phyloP scores from a whole-genome alignment of 2,888 invertebrate genomes.

The Andrena minutula region DNA sequence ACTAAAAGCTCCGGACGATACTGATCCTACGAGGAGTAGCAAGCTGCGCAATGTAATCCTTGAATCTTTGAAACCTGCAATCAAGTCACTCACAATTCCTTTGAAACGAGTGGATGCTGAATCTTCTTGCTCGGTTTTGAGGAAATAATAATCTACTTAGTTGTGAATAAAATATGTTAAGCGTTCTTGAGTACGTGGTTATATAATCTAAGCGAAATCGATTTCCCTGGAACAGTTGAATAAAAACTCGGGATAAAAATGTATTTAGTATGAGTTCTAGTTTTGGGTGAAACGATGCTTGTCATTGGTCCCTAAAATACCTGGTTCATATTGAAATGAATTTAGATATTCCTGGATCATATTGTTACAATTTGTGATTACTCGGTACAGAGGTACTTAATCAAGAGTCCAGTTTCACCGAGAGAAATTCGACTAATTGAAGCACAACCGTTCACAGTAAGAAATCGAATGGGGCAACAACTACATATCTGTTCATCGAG shows the following conservation, averaged over 20 bases:
- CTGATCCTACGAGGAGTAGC: too few species aligned
- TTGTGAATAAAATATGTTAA: too few species aligned
- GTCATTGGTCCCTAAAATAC: neutral
- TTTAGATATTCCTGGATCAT: neutral
- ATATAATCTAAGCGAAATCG: too few species aligned
- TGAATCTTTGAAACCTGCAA: too few species aligned
- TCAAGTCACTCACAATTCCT: too few species aligned
- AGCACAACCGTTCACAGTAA: neutral
- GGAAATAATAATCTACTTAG: too few species aligned
- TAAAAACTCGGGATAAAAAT: neutral
- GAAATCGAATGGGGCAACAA: neutral
- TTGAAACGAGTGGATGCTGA: too few species aligned
- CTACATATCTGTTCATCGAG: neutral
- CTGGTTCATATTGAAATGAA: neutral
- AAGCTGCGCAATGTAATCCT: too few species aligned
- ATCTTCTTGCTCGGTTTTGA: too few species aligned
- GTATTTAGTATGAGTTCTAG: neutral
- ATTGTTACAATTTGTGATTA: neutral
- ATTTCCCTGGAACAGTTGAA: too few species aligned
- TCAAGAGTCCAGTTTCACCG: neutral
- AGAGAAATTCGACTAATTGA: slow-evolving; percentile 17
- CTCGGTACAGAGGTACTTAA: neutral
- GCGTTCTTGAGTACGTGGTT: too few species aligned
- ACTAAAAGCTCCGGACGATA: too few species aligned
- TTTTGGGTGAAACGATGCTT: neutral